Conservation (phyloP, 2,888 invertebrate species). For the Drosophila planitibia region DNA sequence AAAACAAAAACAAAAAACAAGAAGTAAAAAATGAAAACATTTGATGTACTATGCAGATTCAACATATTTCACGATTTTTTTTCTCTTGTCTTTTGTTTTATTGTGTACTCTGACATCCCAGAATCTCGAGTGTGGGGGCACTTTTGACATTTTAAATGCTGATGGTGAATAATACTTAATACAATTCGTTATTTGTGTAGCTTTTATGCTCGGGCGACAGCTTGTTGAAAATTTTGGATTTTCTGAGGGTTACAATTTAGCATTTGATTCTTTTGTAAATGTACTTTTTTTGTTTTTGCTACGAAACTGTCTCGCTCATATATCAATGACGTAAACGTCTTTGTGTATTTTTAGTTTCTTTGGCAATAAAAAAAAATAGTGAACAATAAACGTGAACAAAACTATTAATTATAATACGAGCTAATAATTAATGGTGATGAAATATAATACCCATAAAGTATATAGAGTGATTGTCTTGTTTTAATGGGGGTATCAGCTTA, state of each 20-base stretch:
- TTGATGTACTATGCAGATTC: constrained; percentile 54
- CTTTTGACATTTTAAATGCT: constrained; percentile 66
- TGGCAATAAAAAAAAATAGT: constrained; percentile 21
- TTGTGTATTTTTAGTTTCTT: constrained; percentile 16
- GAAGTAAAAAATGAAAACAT: constrained; percentile 23
- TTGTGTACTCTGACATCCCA: constrained; percentile 9
- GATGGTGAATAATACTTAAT: constrained; percentile 54
- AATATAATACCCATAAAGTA: constrained; percentile 19
- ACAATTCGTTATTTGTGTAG: constrained; percentile 35
- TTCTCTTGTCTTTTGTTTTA: neutral
- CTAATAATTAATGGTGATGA: constrained; percentile 48
- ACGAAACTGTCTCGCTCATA: constrained; percentile 22
- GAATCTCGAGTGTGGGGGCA: constrained; percentile 40
- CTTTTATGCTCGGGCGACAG: constrained; percentile 20
- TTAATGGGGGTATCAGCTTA: constrained; percentile 32
- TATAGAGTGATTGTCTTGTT: constrained; percentile 12
- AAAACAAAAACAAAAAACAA: constrained; percentile 2
- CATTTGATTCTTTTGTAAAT: constrained; percentile 17
- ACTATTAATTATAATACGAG: constrained; percentile 56
- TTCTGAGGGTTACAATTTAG: constrained; percentile 31
- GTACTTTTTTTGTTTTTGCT: neutral
- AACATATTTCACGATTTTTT: constrained; percentile 35
- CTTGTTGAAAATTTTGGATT: constrained; percentile 22
- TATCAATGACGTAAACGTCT: constrained; percentile 46
- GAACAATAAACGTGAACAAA: constrained; percentile 11